Conservation (phyloP, 2,888 invertebrate genomes). For the Malachius bipustulatus region DNA sequence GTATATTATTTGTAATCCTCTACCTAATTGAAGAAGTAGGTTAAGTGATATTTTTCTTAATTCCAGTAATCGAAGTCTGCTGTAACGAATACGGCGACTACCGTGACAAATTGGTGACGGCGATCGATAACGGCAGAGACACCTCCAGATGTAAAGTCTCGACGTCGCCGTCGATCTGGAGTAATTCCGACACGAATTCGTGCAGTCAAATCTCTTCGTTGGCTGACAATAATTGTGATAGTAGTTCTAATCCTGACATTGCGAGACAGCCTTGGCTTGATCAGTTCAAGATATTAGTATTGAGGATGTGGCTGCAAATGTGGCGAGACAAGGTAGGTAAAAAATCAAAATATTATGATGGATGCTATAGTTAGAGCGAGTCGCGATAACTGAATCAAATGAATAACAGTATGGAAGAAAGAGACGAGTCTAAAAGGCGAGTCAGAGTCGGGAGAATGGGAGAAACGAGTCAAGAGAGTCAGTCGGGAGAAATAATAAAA, state of each 20-base stretch:
- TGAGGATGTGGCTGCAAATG: conserved; percentile 62
- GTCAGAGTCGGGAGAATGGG: too few relatives aligned
- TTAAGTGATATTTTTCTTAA: too few relatives aligned
- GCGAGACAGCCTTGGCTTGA: conserved; percentile 37
- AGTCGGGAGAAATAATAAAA: too few relatives aligned
- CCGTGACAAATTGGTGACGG: conserved; percentile 54
- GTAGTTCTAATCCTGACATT: background rate
- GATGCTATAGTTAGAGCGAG: too few relatives aligned
- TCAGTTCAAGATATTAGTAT: conserved; percentile 56
- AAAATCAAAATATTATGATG: conserved; percentile 2
- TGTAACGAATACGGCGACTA: conserved; percentile 68
- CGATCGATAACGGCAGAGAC: conserved; percentile 51
- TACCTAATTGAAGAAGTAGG: too few relatives aligned
- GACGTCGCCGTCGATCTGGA: conserved; percentile 6
- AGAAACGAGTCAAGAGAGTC: too few relatives aligned
- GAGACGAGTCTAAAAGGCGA: too few relatives aligned
- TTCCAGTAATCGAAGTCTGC: conserved; percentile 67
- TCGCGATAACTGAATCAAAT: too few relatives aligned
- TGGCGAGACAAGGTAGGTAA: conserved; percentile 56
- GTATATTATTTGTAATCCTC: too few relatives aligned
- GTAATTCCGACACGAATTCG: conserved; percentile 6
- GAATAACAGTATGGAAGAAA: too few relatives aligned
- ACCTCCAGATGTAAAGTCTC: conserved; percentile 8
- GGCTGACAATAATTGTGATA: background rate
- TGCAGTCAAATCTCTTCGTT: conserved; percentile 7